phyloP scores from a whole-genome alignment of 2,113 vertebrate genomes.

The Antechinus flavipes region DNA sequence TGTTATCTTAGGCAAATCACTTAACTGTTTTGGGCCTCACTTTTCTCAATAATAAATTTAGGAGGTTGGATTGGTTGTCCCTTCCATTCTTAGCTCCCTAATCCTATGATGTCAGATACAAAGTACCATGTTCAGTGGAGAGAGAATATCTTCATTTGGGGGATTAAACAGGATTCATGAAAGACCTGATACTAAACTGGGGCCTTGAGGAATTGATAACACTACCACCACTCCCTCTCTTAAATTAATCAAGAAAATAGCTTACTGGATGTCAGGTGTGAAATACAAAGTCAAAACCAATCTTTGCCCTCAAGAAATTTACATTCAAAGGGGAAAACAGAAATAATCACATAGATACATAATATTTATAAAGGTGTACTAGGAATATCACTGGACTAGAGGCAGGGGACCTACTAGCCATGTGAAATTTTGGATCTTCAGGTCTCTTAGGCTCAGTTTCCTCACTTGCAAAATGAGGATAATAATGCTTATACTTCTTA shows the following conservation, averaged over 20 bases:
- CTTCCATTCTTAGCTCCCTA: background rate
- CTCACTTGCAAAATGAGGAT: background rate
- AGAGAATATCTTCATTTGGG: background rate
- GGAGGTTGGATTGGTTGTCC: background rate
- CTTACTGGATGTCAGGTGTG: background rate
- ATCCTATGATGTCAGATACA: background rate
- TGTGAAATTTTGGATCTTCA: background rate
- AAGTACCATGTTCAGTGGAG: background rate
- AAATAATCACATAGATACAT: background rate
- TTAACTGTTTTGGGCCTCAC: background rate
- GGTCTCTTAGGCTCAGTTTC: background rate
- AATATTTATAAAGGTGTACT: background rate
- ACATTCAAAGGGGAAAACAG: background rate
- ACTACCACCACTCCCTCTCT: too few species aligned
- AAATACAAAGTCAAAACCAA: background rate
- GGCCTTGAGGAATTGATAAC: background rate
- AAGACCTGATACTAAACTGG: background rate
- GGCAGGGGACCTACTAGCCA: background rate
- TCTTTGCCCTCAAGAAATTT: background rate
- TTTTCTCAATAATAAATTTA: background rate
- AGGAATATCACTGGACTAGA: background rate
- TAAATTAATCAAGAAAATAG: background rate
- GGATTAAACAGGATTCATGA: background rate
- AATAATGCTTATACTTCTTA: background rate
- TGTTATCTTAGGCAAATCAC: background rate